Evolutionary conservation across 2,888 invertebrate species (phyloP).

Genomic region (Pyralis farinalis): DNA sequence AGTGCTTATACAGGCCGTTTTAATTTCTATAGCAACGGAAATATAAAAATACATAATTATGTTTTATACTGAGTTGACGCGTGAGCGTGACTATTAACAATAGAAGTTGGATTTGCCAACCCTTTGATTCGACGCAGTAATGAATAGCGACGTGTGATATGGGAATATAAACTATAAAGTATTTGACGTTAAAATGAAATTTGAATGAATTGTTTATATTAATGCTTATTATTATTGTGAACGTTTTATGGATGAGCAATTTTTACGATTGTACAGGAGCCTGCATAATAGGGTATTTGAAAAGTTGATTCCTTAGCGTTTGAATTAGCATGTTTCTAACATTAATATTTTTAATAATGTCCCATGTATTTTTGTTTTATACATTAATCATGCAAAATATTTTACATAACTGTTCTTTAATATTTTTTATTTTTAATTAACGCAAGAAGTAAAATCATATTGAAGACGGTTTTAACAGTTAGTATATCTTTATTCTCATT

Average conservation of each 20-base stretch:
- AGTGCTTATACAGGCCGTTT: constrained; percentile 29
- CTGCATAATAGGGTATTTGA: constrained; percentile 29
- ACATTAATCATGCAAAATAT: too few species aligned
- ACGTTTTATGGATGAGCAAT: constrained; percentile 73
- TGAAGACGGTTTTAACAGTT: too few species aligned
- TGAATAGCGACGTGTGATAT: constrained; percentile 42
- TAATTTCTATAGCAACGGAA: constrained; percentile 67
- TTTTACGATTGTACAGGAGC: constrained; percentile 65
- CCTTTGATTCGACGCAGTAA: constrained; percentile 71
- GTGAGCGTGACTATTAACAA: constrained; percentile 79
- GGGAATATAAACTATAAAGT: constrained; percentile 28
- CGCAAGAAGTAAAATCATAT: too few species aligned
- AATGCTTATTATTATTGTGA: constrained; percentile 62
- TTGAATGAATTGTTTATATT: constrained; percentile 21
- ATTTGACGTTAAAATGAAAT: constrained; percentile 25
- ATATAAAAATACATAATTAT: constrained; percentile 69
- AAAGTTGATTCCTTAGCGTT: constrained; percentile 2
- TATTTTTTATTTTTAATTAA: too few species aligned
- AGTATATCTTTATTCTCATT: too few species aligned
- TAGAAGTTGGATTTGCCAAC: constrained; percentile 77
- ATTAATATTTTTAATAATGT: too few species aligned
- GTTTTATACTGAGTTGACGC: constrained; percentile 67
- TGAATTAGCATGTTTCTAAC: not conserved
- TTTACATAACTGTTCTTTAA: too few species aligned
- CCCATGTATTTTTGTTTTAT: too few species aligned